Percentiles rank a stretch among this genome's conserved stretches.
phyloP scores from a whole-genome alignment of 2,888 invertebrate species.

The Drosophila pegasa region DNA sequence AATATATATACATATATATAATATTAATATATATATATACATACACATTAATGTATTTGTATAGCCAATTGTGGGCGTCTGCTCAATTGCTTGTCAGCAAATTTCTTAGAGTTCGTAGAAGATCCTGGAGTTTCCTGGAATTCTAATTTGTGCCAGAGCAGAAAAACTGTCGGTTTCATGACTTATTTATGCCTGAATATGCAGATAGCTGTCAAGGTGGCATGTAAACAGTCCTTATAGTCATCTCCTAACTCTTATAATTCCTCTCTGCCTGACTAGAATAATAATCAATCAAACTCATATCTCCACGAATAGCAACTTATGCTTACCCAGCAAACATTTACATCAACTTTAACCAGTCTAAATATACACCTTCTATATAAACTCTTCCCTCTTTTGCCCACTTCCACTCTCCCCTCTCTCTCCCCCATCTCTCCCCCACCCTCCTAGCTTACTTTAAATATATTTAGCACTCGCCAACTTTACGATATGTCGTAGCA shows the following conservation, averaged over 20 bases:
- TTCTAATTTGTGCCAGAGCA: not conserved
- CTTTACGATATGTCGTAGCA: constrained; percentile 5
- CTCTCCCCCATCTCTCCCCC: not conserved
- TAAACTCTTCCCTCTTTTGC: too few relatives aligned
- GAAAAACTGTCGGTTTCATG: not conserved
- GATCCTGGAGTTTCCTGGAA: not conserved
- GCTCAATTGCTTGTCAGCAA: not conserved
- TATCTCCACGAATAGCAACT: too few relatives aligned
- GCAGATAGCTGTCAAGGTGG: too few relatives aligned
- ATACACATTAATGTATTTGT: not conserved
- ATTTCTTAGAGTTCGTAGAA: not conserved
- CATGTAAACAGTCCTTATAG: too few relatives aligned
- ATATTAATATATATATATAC: too few relatives aligned
- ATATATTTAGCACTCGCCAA: constrained; percentile 3
- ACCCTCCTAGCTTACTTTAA: not conserved
- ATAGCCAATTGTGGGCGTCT: not conserved
- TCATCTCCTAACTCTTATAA: too few relatives aligned
- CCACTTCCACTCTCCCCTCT: too few relatives aligned
- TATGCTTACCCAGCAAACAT: not conserved
- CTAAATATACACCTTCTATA: too few relatives aligned
- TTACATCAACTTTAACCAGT: too few relatives aligned
- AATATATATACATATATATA: too few relatives aligned
- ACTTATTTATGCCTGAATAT: not conserved
- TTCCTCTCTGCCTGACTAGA: too few relatives aligned
- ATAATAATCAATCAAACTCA: too few relatives aligned